Conservation (phyloP, 1,140 invertebrate species). For the Drosophila sproati region DNA sequence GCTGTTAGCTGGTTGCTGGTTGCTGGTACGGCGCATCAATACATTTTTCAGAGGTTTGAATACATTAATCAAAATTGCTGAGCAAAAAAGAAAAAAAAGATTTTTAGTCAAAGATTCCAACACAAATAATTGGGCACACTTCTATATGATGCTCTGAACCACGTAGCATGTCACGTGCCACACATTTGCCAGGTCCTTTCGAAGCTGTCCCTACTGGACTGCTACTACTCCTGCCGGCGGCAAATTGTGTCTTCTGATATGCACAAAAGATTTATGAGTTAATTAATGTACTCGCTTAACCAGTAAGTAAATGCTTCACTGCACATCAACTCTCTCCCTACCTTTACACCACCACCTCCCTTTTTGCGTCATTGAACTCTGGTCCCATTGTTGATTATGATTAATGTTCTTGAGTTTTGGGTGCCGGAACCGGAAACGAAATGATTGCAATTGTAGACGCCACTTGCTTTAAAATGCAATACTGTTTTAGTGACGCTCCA, state of each 20-base stretch:
- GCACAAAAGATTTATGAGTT: slow-evolving; percentile 79
- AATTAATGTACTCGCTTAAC: slow-evolving; percentile 65
- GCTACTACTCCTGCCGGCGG: slow-evolving; percentile 11
- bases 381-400: slow-evolving; percentile 65
- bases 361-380: not conserved
- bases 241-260: slow-evolving; percentile 78
- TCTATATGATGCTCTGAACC: slow-evolving; percentile 7
- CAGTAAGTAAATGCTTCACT: slow-evolving; percentile 20
- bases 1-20: slow-evolving; percentile 46
- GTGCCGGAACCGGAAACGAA: slow-evolving; percentile 43
- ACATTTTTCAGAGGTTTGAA: slow-evolving; percentile 58
- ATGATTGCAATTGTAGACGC: slow-evolving; percentile 45
- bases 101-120: slow-evolving; percentile 44
- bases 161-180: slow-evolving; percentile 25
- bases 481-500: slow-evolving; percentile 25
- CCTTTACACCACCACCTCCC: not conserved
- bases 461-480: slow-evolving; percentile 47
- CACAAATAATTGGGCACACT: slow-evolving; percentile 66
- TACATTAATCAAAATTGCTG: slow-evolving; percentile 70
- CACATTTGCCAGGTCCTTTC: slow-evolving; percentile 17
- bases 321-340: slow-evolving; percentile 6
- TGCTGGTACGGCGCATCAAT: slow-evolving; percentile 57
- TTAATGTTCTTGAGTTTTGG: slow-evolving; percentile 52
- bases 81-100: slow-evolving; percentile 15
- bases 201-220: slow-evolving; percentile 4